Base-by-base conservation (phyloP, 2,113 vertebrate genomes). In the Chaetops frenatus region DNA sequence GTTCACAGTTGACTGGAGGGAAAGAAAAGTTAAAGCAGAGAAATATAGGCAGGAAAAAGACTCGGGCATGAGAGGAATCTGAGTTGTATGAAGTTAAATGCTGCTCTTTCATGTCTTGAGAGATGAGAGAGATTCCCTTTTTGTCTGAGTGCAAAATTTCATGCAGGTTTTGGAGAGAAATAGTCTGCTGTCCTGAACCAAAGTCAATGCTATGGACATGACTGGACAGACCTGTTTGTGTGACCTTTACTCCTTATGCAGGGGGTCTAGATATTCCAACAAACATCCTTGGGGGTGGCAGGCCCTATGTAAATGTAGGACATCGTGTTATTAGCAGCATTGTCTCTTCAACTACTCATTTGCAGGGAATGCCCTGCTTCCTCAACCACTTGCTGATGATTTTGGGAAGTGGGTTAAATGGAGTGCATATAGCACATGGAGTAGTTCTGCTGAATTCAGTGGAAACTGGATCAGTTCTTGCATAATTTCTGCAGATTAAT, bases 11-110 rank as follows among this genome's bases (percentile, higher is more conserved):
- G 79, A 44, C 94, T 86, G 82, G 74, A 80, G 76, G 74, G 79
- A 83, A 91, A 88, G 89, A 94, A 90, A 91, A 93, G 81, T 61
- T 92, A 66, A 95, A 94, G 54, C 35, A 50, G 81, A 65, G 92
- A 86, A 90, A 83, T 77, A 73, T 1, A 69, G 50, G 33, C 45
- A 77, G 57, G 42, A 61, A 70, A 80, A 33, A 80, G 54, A 45
- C 35, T 82, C 3, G 0, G 24, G 24, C 58, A 40, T 70, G 42
- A 90, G 91, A 74, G 38, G 27, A 73, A 64, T 42, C 27, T 7
- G 78, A 86, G 35, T 31, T 0, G 5, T 58, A 31, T 66, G 85
- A 89, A 95, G 85, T 76, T 80, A 82, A 73, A 73, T 0, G 40
- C 64, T 50, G 29, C 51, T 58, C 18, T 88, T 93, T 64, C 7